A percentile compares a stretch with the other conserved stretches of the same genome.
Evolutionary conservation across 2,888 invertebrate genomes (phyloP).

Genomic region (Heliconius erato): DNA sequence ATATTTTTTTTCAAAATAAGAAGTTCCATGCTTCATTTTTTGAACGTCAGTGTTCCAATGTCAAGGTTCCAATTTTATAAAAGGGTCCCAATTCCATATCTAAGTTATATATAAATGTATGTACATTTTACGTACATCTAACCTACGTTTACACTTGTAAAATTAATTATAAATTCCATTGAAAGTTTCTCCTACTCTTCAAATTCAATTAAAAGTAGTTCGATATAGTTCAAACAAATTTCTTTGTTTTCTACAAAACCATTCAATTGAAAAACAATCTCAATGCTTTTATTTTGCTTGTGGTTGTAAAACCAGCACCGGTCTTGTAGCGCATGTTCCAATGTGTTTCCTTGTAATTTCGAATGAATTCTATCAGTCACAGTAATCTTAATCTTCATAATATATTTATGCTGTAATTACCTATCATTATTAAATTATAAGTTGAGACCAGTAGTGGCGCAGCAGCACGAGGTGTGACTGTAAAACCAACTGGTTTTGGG

Average conservation of each 20-base stretch:
- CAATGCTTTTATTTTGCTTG: slow-evolving; percentile 30
- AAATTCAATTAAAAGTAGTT: slow-evolving; percentile 26
- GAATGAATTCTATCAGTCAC: not conserved
- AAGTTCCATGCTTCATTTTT: no score
- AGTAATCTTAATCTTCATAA: not conserved
- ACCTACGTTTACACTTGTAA: not conserved
- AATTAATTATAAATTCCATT: slow-evolving; percentile 12
- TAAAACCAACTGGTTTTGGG: no score
- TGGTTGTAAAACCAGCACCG: slow-evolving; percentile 17
- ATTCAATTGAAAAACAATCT: slow-evolving; percentile 22
- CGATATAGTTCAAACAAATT: slow-evolving; percentile 11
- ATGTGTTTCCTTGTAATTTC: not conserved
- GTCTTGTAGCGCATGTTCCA: not conserved
- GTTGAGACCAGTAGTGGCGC: no score
- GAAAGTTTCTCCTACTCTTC: slow-evolving; percentile 1
- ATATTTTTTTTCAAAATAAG: no score
- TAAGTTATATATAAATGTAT: not conserved
- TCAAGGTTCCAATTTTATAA: no score
- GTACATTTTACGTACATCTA: not conserved
- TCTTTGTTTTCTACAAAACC: slow-evolving; percentile 20
- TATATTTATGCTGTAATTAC: not conserved
- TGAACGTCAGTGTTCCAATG: no score
- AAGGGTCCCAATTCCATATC: not conserved
- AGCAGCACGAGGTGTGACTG: no score
- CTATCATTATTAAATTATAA: no score